These are phyloP conservation scores for Cygnus olor DNA, from an alignment of 2,797 vertebrate genomes.

Conservation along the genomic window DNA sequence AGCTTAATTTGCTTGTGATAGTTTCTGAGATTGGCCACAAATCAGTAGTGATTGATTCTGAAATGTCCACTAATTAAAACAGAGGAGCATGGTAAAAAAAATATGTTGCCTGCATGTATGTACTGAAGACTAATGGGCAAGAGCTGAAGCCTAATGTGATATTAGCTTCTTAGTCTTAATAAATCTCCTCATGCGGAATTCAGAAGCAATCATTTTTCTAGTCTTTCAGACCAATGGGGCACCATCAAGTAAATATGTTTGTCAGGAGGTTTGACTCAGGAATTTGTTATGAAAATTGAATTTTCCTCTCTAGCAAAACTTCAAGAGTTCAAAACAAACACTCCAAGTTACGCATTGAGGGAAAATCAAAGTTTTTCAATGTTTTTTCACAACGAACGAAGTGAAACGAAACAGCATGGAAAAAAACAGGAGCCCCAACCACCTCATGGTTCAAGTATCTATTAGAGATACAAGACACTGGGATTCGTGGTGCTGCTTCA, in stretches of 20 bases:
- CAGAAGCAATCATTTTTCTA: background rate
- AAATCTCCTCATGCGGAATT: background rate
- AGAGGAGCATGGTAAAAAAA: background rate
- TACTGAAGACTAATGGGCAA: background rate
- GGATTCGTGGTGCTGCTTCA: background rate
- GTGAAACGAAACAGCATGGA: background rate
- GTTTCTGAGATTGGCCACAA: background rate
- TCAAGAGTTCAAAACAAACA: background rate
- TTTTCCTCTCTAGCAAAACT: background rate
- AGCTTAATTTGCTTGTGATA: background rate
- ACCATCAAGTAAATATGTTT: background rate
- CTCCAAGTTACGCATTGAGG: background rate
- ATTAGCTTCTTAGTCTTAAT: background rate
- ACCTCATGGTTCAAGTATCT: background rate
- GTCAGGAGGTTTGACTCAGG: background rate
- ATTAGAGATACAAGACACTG: background rate
- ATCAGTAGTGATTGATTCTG: slow-evolving; percentile 21
- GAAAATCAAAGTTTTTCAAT: background rate
- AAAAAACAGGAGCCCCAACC: background rate
- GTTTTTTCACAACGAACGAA: background rate
- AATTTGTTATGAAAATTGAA: background rate
- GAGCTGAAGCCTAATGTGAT: background rate
- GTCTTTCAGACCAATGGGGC: background rate
- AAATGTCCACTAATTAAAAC: background rate
- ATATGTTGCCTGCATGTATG: rapidly evolving